Evolutionary conservation across 2,113 vertebrate species (phyloP), one percentile per base, ranked within the genome.

Genomic region (rabbit (Oryctolagus cuniculus)): DNA sequence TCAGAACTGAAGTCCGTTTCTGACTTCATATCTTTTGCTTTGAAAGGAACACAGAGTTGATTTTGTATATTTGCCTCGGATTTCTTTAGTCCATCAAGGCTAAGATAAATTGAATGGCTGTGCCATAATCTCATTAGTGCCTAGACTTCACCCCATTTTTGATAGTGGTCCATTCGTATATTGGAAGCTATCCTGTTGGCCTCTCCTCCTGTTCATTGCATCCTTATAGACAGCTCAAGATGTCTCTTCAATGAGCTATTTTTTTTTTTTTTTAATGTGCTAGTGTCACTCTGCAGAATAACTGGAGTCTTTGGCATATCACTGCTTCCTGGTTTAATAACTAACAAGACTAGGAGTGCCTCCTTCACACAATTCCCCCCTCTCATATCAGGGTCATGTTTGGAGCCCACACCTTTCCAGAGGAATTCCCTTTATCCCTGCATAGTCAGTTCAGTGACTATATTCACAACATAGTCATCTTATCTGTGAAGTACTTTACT

Each of bases 91-190:
- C 3, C 0, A 61, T 63, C 36, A 21, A 78, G 64, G 15, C 22
- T 19, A 34, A 22, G 29, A 27, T 80, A 27, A 29, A 69, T 19
- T 49, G 9, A 44, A n/a, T 55, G 74, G 70, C 11, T n/a, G 19
- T 36, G 24, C 1, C 3, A 19, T 1, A 2, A 29, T 29, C 1
- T 10, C 2, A 1, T 64, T 21, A 34, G 10, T 19, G 4, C 0
- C 25, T 29, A 1, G 9, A 29, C 29, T 15, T 34, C 2, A 25
- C 15, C 13, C 4, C 0, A 10, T 21, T 34, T 74, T 64, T 3
- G 6, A 1, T 5, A 49, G 84, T 21, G 4, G 9, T 25, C 15
- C 13, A 6, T n/a, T 49, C 36, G 7, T 10, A 19, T 25, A 16
- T 63, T 25, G 5, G 38, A 38, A 82, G 10, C 2, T 5, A 63